Conservation (phyloP, 1,140 invertebrate species). For the Bombus pyrosoma region DNA sequence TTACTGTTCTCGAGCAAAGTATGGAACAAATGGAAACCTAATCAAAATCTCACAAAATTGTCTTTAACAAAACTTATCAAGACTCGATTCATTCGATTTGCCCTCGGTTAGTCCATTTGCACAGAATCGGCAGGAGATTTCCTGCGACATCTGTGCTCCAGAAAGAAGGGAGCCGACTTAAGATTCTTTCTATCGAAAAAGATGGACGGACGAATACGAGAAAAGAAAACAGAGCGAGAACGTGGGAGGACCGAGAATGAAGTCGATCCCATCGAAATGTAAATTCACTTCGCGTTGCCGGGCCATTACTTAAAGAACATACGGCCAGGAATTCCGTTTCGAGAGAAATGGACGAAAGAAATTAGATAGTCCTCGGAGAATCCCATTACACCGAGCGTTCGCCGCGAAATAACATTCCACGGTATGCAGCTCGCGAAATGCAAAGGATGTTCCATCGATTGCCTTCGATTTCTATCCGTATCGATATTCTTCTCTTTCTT, state of each 20-base stretch:
- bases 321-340: constrained; percentile 52
- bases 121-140: background rate
- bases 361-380: constrained; percentile 60
- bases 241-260: constrained; percentile 50
- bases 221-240: constrained; percentile 28
- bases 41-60: background rate
- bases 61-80: background rate
- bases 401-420: constrained; percentile 38
- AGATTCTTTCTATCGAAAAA: background rate
- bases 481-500: no score
- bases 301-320: constrained; percentile 58
- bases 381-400: constrained; percentile 52
- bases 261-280: constrained; percentile 61
- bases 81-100: background rate
- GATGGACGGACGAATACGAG: background rate
- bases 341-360: constrained; percentile 52
- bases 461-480: constrained; percentile 12
- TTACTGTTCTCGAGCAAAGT: no score
- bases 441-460: constrained; percentile 19
- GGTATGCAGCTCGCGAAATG: constrained; percentile 36
- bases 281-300: constrained; percentile 59
- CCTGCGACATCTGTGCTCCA: background rate
- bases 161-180: background rate
- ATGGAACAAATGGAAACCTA: no score
- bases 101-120: background rate